Conservation (phyloP, 2,113 vertebrate genomes). For the Chloebia gouldiae region DNA sequence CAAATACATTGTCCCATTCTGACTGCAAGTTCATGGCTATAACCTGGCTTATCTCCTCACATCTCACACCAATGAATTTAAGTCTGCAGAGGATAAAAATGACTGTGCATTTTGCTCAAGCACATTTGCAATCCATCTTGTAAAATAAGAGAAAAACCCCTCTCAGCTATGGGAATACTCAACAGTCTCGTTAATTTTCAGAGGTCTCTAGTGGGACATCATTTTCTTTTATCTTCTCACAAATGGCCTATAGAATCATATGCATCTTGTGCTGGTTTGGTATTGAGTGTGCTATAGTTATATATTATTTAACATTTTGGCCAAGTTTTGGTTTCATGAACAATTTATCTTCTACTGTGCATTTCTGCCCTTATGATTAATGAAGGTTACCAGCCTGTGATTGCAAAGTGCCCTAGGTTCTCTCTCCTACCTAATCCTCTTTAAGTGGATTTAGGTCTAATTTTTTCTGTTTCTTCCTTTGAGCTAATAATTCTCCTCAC, state of each 20-base stretch:
- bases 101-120: neutral
- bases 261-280: slow-evolving; percentile 17
- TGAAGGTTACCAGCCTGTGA: neutral
- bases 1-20: neutral
- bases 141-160: neutral
- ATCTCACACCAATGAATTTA: neutral
- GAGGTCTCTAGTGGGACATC: neutral
- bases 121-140: neutral
- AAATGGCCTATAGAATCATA: slow-evolving; percentile 13
- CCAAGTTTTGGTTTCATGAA: slow-evolving; percentile 19
- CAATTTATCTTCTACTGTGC: neutral
- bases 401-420: neutral
- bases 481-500: neutral
- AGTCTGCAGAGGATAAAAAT: slow-evolving; percentile 14
- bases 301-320: slow-evolving; percentile 42
- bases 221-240: slow-evolving; percentile 32
- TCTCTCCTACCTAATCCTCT: slow-evolving; percentile 22
- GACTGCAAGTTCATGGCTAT: neutral
- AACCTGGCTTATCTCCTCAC: neutral
- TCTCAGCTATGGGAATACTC: neutral
- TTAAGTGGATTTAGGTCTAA: neutral
- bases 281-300: neutral
- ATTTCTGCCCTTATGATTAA: slow-evolving; percentile 27
- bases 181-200: slow-evolving; percentile 23
- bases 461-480: neutral